These are phyloP conservation scores for Bucco capensis DNA, from an alignment of 2,113 vertebrate genomes.

Conservation along the genomic window DNA sequence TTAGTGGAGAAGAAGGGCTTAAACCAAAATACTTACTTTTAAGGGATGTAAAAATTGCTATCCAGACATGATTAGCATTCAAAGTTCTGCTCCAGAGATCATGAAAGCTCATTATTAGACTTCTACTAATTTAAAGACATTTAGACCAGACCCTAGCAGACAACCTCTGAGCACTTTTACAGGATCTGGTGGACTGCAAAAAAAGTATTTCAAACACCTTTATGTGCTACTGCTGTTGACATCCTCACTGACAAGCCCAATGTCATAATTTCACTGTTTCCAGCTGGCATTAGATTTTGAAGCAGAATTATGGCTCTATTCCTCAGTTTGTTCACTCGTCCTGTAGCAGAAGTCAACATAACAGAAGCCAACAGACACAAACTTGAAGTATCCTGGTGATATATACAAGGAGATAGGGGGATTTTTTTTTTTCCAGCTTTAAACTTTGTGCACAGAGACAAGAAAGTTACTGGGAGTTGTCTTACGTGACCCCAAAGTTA, in stretches of 20 bases:
- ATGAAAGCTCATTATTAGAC: not conserved
- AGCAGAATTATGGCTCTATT: slow-evolving; percentile 65
- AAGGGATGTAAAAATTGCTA: not conserved
- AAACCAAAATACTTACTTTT: slow-evolving; percentile 24
- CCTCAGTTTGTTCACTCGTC: slow-evolving; percentile 51
- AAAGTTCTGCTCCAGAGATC: not conserved
- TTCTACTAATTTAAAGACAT: not conserved
- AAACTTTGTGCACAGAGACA: slow-evolving; percentile 8
- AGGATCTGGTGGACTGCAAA: slow-evolving; percentile 29
- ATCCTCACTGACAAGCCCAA: slow-evolving; percentile 52
- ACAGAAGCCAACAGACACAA: slow-evolving; percentile 53
- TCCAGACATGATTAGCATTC: not conserved
- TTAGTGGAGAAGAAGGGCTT: not conserved
- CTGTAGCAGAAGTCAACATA: slow-evolving; percentile 57
- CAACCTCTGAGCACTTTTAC: not conserved
- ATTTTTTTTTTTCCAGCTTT: not conserved
- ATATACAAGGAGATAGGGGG: not conserved
- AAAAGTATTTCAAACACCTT: slow-evolving; percentile 33
- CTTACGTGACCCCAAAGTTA: slow-evolving; percentile 15
- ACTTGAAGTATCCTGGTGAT: slow-evolving; percentile 9
- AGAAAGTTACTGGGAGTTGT: not conserved
- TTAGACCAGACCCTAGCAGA: not conserved
- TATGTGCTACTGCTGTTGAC: slow-evolving; percentile 47
- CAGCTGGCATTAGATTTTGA: slow-evolving; percentile 55
- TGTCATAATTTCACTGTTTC: slow-evolving; percentile 62